Conservation (phyloP, 2,797 vertebrate species). For the Melanotaenia boesemani region DNA sequence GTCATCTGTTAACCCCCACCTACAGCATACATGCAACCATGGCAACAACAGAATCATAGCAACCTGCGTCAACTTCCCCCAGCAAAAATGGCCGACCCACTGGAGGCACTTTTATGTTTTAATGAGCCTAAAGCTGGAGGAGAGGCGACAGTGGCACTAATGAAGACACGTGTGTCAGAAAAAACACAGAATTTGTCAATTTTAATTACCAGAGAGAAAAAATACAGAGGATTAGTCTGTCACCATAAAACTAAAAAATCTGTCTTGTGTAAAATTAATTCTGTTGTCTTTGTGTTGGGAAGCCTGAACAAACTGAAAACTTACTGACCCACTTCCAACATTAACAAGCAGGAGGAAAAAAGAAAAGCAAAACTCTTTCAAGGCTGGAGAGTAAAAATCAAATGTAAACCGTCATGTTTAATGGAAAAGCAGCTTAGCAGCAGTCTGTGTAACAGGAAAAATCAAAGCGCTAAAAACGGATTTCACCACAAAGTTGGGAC, state of each 20-base stretch:
- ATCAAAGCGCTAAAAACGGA: slow-evolving; percentile 9
- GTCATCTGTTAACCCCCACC: slow-evolving; percentile 1
- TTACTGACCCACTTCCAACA: slow-evolving; percentile 21
- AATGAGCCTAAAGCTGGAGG: slow-evolving; percentile 39
- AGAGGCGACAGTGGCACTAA: slow-evolving; percentile 32
- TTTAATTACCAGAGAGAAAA: slow-evolving; percentile 38
- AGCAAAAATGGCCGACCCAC: background rate
- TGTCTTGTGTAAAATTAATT: slow-evolving; percentile 26
- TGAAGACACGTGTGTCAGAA: slow-evolving; percentile 26
- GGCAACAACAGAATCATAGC: slow-evolving; percentile 24
- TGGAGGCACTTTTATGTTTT: slow-evolving; percentile 20
- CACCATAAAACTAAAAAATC: slow-evolving; percentile 1
- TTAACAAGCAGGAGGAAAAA: background rate
- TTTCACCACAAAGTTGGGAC: background rate
- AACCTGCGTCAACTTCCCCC: slow-evolving; percentile 7
- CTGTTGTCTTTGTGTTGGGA: slow-evolving; percentile 33
- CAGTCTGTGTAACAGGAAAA: slow-evolving; percentile 13
- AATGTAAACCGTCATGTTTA: slow-evolving; percentile 42
- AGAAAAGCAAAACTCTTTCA: slow-evolving; percentile 6
- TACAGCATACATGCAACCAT: slow-evolving; percentile 6
- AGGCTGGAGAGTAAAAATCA: slow-evolving; percentile 19
- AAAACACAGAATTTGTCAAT: slow-evolving; percentile 22
- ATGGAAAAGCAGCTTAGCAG: slow-evolving; percentile 26
- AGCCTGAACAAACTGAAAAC: slow-evolving; percentile 23
- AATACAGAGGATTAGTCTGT: slow-evolving; percentile 23